Conservation (phyloP, 2,797 vertebrate genomes). For the Cyprinella venusta region DNA sequence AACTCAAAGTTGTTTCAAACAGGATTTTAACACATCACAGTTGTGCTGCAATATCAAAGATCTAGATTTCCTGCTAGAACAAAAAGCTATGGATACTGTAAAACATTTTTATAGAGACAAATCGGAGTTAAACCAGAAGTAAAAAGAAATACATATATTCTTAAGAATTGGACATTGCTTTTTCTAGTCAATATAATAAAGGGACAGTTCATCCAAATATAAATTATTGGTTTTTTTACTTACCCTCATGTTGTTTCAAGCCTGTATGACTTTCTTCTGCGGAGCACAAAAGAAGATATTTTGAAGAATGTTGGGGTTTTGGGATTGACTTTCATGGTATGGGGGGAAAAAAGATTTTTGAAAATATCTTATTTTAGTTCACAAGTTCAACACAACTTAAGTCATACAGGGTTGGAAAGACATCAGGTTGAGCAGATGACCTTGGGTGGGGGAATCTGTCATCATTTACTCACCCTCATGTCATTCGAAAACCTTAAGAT, state of each 20-base stretch:
- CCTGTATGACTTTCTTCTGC: constrained; percentile 8
- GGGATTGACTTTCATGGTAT: not conserved
- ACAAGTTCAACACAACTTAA: not conserved
- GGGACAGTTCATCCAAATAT: not conserved
- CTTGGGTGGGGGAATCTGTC: too few species aligned
- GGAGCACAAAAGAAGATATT: constrained; percentile 17
- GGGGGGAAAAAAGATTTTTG: not conserved
- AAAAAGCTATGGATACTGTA: not conserved
- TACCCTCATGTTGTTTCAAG: constrained; percentile 8
- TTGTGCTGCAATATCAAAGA: not conserved
- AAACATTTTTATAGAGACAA: not conserved
- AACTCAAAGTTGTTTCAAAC: not conserved
- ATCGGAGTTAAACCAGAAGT: not conserved
- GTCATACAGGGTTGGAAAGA: not conserved
- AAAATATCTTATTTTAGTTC: not conserved
- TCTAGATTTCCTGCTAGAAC: not conserved
- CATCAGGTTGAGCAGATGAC: not conserved
- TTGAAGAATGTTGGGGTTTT: constrained; percentile 5
- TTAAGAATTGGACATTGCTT: not conserved
- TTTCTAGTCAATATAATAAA: not conserved
- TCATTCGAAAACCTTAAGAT: too few species aligned
- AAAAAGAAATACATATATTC: not conserved
- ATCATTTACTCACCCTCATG: too few species aligned
- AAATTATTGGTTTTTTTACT: not conserved
- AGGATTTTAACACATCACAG: not conserved